A percentile compares a stretch with the other conserved stretches of the same genome.
These are phyloP conservation scores for Arnoldichthys spilopterus DNA, from an alignment of 2,797 vertebrate species.

Conservation along the genomic window DNA sequence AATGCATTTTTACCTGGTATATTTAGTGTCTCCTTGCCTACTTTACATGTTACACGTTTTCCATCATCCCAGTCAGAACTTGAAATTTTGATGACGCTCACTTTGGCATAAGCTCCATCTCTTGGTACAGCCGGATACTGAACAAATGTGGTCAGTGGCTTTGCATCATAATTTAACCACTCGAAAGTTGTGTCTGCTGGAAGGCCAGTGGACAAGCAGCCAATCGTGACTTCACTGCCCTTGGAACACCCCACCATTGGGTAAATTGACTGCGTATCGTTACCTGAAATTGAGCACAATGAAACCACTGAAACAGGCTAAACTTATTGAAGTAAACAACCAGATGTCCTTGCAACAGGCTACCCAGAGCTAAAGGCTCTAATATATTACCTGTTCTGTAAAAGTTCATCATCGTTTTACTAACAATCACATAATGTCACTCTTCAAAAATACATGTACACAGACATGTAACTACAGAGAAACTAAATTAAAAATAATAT, in stretches of 20 bases:
- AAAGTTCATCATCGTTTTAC: no score
- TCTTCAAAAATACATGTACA: no score
- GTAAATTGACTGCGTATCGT: not conserved
- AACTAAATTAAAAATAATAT: no score
- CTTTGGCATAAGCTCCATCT: not conserved
- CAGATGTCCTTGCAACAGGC: no score
- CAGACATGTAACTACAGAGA: no score
- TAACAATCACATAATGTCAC: no score
- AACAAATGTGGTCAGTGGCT: not conserved
- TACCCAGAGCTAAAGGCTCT: no score
- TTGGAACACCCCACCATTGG: not conserved
- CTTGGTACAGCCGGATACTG: not conserved
- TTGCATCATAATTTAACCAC: not conserved
- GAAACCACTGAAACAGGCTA: not conserved
- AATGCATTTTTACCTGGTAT: not conserved
- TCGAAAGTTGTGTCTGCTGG: not conserved
- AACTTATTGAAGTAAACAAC: no score
- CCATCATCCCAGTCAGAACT: not conserved
- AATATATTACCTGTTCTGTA: no score
- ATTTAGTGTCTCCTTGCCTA: not conserved
- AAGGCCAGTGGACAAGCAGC: not conserved
- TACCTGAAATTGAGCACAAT: not conserved
- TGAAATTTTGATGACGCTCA: not conserved
- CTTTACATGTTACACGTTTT: not conserved
- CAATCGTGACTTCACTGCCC: not conserved